Percentiles rank a stretch among this genome's conserved stretches.
Evolutionary conservation across 2,888 invertebrate species (phyloP).

Genomic region (Hymenopus coronatus): DNA sequence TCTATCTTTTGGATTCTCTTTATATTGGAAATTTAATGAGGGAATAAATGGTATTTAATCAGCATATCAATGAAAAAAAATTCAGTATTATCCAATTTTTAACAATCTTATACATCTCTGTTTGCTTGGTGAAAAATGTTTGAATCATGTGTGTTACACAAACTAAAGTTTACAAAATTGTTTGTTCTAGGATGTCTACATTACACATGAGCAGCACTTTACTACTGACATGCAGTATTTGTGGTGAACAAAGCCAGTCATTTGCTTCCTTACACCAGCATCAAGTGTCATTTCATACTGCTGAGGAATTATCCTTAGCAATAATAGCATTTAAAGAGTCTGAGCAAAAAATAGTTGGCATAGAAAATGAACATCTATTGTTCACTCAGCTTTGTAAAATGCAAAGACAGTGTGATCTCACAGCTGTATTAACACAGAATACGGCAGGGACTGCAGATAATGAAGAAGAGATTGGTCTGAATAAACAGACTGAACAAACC

Average conservation of each 20-base stretch:
- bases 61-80: no score
- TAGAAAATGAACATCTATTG: neutral
- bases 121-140: no score
- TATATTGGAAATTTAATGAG: no score
- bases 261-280: conserved; percentile 23
- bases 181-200: neutral
- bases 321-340: conserved; percentile 18
- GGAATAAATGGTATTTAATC: no score
- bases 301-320: conserved; percentile 33
- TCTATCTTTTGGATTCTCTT: no score
- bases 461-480: neutral
- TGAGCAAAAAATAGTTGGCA: neutral
- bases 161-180: neutral
- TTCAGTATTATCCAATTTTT: no score
- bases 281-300: conserved; percentile 31
- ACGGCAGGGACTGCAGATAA: neutral
- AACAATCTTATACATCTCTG: no score
- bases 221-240: neutral
- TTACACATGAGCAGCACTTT: neutral
- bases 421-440: neutral
- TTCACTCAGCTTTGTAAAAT: neutral
- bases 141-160: no score
- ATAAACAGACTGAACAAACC: neutral
- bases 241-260: neutral
- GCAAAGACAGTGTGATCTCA: neutral